Conservation (phyloP, 2,113 vertebrate species). For the Chascanopsetta lugubris region DNA sequence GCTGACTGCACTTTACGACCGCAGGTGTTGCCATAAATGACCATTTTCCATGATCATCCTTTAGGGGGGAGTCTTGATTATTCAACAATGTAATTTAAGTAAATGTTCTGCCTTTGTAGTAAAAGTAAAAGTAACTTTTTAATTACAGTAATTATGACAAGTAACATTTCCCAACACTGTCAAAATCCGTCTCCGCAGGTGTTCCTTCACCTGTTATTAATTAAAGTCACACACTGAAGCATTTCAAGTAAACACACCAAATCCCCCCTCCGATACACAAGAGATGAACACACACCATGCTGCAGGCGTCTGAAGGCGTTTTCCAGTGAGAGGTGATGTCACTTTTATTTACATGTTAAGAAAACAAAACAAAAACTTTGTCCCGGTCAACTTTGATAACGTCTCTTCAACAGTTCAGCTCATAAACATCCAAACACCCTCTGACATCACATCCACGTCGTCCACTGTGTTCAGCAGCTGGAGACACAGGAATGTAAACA, state of each 20-base stretch:
- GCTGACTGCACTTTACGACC: too few relatives aligned
- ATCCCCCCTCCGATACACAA: neutral
- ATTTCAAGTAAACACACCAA: slow-evolving; percentile 36
- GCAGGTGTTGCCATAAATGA: too few relatives aligned
- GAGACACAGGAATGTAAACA: slow-evolving; percentile 45
- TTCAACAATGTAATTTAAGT: too few relatives aligned
- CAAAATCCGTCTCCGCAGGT: neutral
- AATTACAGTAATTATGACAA: too few relatives aligned
- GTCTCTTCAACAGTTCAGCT: neutral
- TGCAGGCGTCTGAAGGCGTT: neutral
- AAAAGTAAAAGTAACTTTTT: too few relatives aligned
- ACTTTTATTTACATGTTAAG: neutral
- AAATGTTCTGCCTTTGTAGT: too few relatives aligned
- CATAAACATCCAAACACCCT: neutral
- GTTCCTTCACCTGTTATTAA: neutral
- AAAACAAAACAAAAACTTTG: slow-evolving; percentile 3
- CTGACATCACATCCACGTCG: slow-evolving; percentile 12
- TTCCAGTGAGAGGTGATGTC: slow-evolving; percentile 1
- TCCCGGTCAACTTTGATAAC: neutral
- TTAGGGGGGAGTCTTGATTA: too few relatives aligned
- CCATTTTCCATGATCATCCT: too few relatives aligned
- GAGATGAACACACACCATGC: neutral
- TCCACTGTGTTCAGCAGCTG: slow-evolving; percentile 55
- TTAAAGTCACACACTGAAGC: neutral
- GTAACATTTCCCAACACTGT: too few relatives aligned